Conservation (phyloP, 2,113 vertebrate genomes). For the Pangasianodon hypophthalmus region DNA sequence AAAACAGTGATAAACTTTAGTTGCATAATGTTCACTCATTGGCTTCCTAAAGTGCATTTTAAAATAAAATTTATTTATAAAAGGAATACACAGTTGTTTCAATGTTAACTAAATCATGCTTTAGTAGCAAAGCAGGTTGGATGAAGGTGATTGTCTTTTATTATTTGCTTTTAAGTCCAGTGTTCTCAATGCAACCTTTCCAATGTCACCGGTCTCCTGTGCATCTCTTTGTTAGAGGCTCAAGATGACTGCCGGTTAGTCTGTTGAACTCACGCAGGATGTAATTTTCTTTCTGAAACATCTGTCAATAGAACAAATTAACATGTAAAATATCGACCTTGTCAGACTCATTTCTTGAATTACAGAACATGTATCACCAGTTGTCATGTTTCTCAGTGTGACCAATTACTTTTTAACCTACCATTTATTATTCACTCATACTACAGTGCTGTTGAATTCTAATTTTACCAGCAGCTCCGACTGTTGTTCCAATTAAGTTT, state of each 20-base stretch:
- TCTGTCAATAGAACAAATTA: slow-evolving; percentile 67
- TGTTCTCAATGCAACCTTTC: background rate
- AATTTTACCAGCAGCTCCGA: background rate
- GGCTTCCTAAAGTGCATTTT: slow-evolving; percentile 69
- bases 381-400: background rate
- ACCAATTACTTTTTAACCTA: background rate
- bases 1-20: slow-evolving; percentile 45
- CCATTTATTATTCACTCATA: background rate
- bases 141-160: background rate
- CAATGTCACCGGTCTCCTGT: slow-evolving; percentile 55
- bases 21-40: slow-evolving; percentile 59
- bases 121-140: background rate
- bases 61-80: slow-evolving; percentile 70
- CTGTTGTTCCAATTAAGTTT: background rate
- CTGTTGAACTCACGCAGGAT: slow-evolving; percentile 80
- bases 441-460: background rate
- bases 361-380: background rate
- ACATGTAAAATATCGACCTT: background rate
- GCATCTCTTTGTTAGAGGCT: slow-evolving; percentile 76
- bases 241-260: slow-evolving; percentile 71
- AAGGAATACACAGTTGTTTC: slow-evolving; percentile 50
- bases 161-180: background rate
- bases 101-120: slow-evolving; percentile 31
- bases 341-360: background rate
- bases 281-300: slow-evolving; percentile 83